Conservation (phyloP, 2,888 invertebrate genomes). For the Idaea straminata region DNA sequence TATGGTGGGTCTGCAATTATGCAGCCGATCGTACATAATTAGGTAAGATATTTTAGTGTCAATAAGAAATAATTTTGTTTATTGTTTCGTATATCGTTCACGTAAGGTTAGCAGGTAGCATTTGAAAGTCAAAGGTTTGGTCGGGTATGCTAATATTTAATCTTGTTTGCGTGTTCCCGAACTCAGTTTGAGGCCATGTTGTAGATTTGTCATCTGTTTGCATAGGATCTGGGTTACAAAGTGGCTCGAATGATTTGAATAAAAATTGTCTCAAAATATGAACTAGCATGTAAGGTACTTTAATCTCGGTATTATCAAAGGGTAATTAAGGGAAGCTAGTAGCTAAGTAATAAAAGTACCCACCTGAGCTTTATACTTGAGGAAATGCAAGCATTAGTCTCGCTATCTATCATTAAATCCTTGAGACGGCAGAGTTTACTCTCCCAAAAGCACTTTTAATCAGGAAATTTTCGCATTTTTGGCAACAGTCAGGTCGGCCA, state of each 20-base stretch:
- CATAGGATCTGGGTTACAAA: constrained; percentile 14
- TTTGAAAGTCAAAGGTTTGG: constrained; percentile 23
- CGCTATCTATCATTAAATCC: constrained; percentile 15
- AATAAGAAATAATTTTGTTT: constrained; percentile 5
- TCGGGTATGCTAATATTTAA: constrained; percentile 11
- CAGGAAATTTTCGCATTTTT: constrained; percentile 22
- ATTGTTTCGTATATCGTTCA: constrained; percentile 15
- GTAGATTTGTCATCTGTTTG: constrained; percentile 20
- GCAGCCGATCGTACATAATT: too few species aligned
- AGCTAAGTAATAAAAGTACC: neutral
- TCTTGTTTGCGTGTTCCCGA: constrained; percentile 13
- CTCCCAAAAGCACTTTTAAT: constrained; percentile 18
- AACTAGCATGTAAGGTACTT: too few species aligned
- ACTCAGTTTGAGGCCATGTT: constrained; percentile 13
- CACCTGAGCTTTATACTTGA: neutral
- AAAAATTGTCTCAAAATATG: too few species aligned
- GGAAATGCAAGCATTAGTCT: constrained; percentile 1
- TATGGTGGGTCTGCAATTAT: too few species aligned
- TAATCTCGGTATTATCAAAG: too few species aligned
- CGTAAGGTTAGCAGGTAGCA: constrained; percentile 14
- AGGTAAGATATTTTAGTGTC: neutral
- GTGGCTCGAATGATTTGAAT: neutral
- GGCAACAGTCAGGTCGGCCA: constrained; percentile 21
- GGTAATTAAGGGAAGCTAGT: too few species aligned
- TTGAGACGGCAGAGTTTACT: constrained; percentile 12